Base-by-base conservation (phyloP, 2,113 vertebrate genomes). In the Mola mola region DNA sequence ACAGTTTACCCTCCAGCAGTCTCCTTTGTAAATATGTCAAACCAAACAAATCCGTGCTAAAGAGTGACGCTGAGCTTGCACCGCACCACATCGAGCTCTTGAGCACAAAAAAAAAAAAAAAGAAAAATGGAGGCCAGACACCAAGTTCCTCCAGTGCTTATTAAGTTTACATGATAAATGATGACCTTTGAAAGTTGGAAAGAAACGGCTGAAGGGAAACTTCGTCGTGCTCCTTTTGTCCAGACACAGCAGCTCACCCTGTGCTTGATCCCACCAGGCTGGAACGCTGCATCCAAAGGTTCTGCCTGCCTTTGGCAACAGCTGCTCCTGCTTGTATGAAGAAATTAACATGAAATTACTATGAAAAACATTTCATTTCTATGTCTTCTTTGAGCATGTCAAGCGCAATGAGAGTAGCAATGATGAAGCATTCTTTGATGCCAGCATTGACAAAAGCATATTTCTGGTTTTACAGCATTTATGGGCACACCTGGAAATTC, bases 161-260 rank as follows among this genome's bases (percentile, higher is more conserved):
- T 84, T 81, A 73, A 49, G 52, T 25, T 84, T 81, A 63, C 64
- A 79, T 63, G 46, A 73, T 76, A 69, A 75, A 74, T 55, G 69
- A 43, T 55, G 66, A 76, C 66, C 62, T 82, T 78, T 72, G 43
- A 63, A 72, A 72, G 8, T 3, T 17, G 44, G n/a, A 19, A 21
- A 41, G 36, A 34, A 51, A 51, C 25, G 29, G 33, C 24, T 46
- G 7, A 42, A 25, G 60, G 25, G 16, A 61, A 74, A 58, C 44
- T 67, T 53, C 28, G 7, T 26, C 1, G 1, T 11, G 36, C 17
- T 68, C 66, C 64, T 24, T 25, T 25, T 4, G 55, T 3, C n/a
- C 52, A 8, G 41, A 66, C 70, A 50, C 37, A 28, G 53, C 44
- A 51, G 48, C 44, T 74, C 33, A 5, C 44, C 38, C 4, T n/a